Percentiles rank a stretch among this genome's conserved stretches.
These are phyloP conservation scores for Teinopalpus imperialis DNA, from an alignment of 2,888 invertebrate genomes.

Conservation along the genomic window DNA sequence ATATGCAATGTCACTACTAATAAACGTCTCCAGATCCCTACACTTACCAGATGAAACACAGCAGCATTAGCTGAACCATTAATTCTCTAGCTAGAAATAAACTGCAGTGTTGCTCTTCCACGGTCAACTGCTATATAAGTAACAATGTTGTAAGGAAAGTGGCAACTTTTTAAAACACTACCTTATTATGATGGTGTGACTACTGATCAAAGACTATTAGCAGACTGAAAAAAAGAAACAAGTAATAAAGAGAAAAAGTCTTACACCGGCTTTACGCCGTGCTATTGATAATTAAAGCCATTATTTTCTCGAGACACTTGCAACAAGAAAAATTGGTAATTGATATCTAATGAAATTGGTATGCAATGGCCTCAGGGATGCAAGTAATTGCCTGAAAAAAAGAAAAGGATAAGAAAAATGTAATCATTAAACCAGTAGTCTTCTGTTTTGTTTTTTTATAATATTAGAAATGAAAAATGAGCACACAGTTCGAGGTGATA, in stretches of 20 bases:
- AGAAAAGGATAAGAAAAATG: neutral
- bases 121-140: no score
- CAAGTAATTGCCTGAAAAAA: constrained; percentile 21
- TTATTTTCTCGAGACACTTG: constrained; percentile 48
- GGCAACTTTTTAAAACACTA: neutral
- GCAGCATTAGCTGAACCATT: no score
- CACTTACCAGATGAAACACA: no score
- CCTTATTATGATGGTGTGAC: neutral
- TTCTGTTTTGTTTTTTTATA: no score
- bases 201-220: constrained; percentile 20
- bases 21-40: no score
- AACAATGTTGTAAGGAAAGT: neutral
- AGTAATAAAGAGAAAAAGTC: constrained; percentile 11
- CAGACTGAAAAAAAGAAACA: constrained; percentile 27
- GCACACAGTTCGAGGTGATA: no score
- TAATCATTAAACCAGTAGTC: neutral
- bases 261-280: constrained; percentile 28
- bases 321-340: constrained; percentile 48
- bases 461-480: no score
- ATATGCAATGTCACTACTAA: no score
- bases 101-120: no score
- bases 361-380: constrained; percentile 30
- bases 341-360: constrained; percentile 53
- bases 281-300: constrained; percentile 58
- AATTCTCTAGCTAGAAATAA: no score